Evolutionary conservation across 2,797 vertebrate species (phyloP).

Genomic region (Pangasius larnaudii): DNA sequence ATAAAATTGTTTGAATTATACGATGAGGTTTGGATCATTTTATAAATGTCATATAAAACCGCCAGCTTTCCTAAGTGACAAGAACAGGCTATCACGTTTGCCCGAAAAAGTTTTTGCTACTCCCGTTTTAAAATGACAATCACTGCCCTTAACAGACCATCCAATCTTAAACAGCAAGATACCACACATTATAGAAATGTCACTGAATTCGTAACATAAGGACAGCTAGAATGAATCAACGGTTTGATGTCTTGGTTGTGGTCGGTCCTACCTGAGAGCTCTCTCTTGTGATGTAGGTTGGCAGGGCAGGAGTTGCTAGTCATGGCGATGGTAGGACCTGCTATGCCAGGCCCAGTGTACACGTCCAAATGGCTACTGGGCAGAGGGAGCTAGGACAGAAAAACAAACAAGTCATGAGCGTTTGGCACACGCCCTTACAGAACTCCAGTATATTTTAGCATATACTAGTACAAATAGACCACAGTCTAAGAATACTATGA

Average conservation of each 20-base stretch:
- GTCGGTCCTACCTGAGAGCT: constrained; percentile 83
- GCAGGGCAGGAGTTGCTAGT: constrained; percentile 98
- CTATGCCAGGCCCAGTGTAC: constrained; percentile 89
- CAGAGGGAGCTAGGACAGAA: constrained; percentile 84
- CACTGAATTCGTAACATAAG: neutral
- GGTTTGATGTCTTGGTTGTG: neutral
- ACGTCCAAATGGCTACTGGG: constrained; percentile 96
- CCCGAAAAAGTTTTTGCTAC: neutral
- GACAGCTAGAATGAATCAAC: neutral
- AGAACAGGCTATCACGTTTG: neutral
- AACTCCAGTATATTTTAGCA: neutral
- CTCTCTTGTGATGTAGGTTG: constrained; percentile 92
- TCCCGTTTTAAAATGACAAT: neutral
- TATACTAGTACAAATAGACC: neutral
- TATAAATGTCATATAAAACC: constrained; percentile 11
- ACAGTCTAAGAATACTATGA: neutral
- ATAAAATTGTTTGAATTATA: neutral
- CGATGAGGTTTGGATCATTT: neutral
- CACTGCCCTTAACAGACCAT: neutral
- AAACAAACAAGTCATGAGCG: neutral
- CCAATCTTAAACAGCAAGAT: neutral
- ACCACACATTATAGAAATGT: neutral
- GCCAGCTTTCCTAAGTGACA: neutral
- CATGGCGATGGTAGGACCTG: constrained; percentile 87
- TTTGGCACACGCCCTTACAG: neutral